Conservation (phyloP, 2,113 vertebrate species). For the Vimba vimba region DNA sequence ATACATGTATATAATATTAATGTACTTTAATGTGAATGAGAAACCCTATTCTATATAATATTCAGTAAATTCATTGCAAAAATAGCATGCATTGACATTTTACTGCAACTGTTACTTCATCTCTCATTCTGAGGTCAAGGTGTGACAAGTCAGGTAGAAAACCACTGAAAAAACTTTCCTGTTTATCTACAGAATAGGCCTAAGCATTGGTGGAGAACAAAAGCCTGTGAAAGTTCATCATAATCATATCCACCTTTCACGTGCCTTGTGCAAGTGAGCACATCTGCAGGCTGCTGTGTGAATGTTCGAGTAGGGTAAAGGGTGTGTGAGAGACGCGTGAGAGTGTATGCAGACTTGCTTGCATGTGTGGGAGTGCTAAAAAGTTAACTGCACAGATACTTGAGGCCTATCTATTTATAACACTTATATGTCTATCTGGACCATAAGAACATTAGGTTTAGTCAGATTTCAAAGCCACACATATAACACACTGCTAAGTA, state of each 20-base stretch:
- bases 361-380: conserved; percentile 27
- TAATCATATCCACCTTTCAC: neutral
- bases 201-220: neutral
- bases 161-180: conserved; percentile 36
- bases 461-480: conserved; percentile 50
- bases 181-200: neutral
- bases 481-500: neutral
- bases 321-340: conserved; percentile 19
- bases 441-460: conserved; percentile 47
- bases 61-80: no score
- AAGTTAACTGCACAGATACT: conserved; percentile 32
- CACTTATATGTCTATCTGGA: conserved; percentile 45
- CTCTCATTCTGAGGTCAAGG: conserved; percentile 40
- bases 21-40: no score
- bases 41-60: no score
- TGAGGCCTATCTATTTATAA: conserved; percentile 57
- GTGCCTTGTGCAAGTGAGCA: neutral
- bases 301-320: conserved; percentile 11
- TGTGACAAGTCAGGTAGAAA: conserved; percentile 47
- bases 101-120: no score
- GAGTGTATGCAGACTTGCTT: conserved; percentile 41
- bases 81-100: no score
- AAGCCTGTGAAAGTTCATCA: conserved; percentile 7
- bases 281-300: neutral
- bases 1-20: neutral